Percentiles rank a stretch among this genome's conserved stretches.
Conservation (phyloP, 2,113 vertebrate genomes). For the Shinisaurus crocodilurus region DNA sequence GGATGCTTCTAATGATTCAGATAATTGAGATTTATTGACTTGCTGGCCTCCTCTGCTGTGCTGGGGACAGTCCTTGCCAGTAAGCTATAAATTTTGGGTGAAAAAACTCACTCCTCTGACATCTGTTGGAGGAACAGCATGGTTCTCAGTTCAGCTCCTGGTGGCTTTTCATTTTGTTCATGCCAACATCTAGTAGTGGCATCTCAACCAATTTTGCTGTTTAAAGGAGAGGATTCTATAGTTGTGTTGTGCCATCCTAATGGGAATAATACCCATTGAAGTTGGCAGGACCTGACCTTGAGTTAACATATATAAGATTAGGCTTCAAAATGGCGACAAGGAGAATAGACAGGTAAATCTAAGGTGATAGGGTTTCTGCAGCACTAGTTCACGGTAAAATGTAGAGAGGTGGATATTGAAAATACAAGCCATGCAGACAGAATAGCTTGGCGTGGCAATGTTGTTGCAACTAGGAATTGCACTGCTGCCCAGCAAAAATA, state of each 20-base stretch:
- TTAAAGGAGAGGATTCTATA: slow-evolving; percentile 45
- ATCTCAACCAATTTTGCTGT: slow-evolving; percentile 47
- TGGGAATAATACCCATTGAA: slow-evolving; percentile 45
- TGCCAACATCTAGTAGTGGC: slow-evolving; percentile 29
- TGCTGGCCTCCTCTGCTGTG: slow-evolving; percentile 55
- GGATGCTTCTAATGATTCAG: slow-evolving; percentile 58
- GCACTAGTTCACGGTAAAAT: slow-evolving; percentile 40
- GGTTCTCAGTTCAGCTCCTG: slow-evolving; percentile 54
- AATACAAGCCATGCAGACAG: neutral
- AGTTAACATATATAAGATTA: neutral
- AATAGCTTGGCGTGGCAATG: neutral
- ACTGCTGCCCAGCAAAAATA: neutral
- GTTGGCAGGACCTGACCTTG: neutral
- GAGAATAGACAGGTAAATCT: slow-evolving; percentile 49
- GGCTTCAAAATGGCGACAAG: slow-evolving; percentile 5
- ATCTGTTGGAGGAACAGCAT: slow-evolving; percentile 41
- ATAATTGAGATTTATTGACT: slow-evolving; percentile 66
- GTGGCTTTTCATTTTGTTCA: slow-evolving; percentile 7
- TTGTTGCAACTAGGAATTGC: neutral
- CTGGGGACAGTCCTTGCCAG: slow-evolving; percentile 61
- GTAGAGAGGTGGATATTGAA: slow-evolving; percentile 39
- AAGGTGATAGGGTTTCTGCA: slow-evolving; percentile 56
- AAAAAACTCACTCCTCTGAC: slow-evolving; percentile 57
- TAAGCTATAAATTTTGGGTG: slow-evolving; percentile 60
- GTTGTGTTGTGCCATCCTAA: neutral